Evolutionary conservation across 2,888 invertebrate genomes (phyloP).

Genomic region (Eupithecia vulgata): DNA sequence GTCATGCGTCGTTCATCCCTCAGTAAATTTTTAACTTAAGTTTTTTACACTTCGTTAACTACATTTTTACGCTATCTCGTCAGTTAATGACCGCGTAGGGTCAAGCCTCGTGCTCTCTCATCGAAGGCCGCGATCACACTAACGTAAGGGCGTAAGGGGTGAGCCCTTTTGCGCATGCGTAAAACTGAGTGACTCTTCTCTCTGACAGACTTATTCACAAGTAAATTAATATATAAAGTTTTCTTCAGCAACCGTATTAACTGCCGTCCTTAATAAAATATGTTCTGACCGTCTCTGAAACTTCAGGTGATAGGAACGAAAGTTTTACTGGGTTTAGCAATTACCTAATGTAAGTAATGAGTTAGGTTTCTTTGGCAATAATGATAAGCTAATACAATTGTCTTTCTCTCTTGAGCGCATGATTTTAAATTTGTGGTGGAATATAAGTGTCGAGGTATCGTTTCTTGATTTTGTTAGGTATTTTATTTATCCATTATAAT

Average conservation of each 20-base stretch:
- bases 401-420: neutral
- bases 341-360: conserved; percentile 36
- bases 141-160: conserved; percentile 73
- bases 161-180: conserved; percentile 75
- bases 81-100: conserved; percentile 57
- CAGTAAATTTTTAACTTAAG: conserved; percentile 59
- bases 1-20: conserved; percentile 46
- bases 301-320: conserved; percentile 40
- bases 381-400: neutral
- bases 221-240: conserved; percentile 84
- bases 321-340: conserved; percentile 48
- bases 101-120: conserved; percentile 58
- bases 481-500: neutral
- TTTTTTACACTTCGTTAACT: conserved; percentile 60
- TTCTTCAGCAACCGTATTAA: conserved; percentile 74
- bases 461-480: neutral
- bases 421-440: neutral
- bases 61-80: conserved; percentile 54
- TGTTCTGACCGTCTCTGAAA: conserved; percentile 52
- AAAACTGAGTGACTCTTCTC: conserved; percentile 76
- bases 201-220: conserved; percentile 79
- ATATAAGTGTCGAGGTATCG: neutral
- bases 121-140: conserved; percentile 69
- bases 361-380: neutral
- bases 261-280: conserved; percentile 78